Conservation (phyloP, 2,113 vertebrate genomes). For the Lichenostomus cassidix region DNA sequence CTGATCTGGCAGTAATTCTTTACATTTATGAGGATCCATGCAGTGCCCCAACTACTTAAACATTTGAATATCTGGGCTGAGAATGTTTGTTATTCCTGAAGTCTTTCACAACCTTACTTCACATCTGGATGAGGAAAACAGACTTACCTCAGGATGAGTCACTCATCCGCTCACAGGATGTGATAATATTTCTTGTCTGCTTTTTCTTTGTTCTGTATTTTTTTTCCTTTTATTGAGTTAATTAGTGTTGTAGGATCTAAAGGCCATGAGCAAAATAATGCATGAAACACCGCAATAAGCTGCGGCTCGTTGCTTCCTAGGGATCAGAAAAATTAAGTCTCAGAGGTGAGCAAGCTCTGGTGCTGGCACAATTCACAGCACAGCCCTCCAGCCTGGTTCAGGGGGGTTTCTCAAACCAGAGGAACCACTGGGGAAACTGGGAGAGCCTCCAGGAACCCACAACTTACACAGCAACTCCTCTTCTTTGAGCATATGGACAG, state of each 20-base stretch:
- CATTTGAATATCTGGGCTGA: neutral
- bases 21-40: neutral
- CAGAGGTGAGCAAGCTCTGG: neutral
- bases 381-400: neutral
- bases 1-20: neutral
- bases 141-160: neutral
- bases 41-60: neutral
- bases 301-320: neutral
- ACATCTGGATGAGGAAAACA: neutral
- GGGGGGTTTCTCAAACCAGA: neutral
- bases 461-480: neutral
- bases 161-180: neutral
- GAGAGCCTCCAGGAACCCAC: neutral
- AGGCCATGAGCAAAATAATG: neutral
- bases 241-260: neutral
- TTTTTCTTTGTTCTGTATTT: neutral
- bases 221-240: neutral
- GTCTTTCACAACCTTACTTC: neutral
- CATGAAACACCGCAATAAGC: neutral
- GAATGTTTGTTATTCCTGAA: neutral
- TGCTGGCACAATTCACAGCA: neutral
- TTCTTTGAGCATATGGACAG: neutral
- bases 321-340: neutral
- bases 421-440: neutral
- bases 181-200: neutral